phyloP scores from a whole-genome alignment of 2,797 vertebrate genomes.

The Aphelocoma californica region DNA sequence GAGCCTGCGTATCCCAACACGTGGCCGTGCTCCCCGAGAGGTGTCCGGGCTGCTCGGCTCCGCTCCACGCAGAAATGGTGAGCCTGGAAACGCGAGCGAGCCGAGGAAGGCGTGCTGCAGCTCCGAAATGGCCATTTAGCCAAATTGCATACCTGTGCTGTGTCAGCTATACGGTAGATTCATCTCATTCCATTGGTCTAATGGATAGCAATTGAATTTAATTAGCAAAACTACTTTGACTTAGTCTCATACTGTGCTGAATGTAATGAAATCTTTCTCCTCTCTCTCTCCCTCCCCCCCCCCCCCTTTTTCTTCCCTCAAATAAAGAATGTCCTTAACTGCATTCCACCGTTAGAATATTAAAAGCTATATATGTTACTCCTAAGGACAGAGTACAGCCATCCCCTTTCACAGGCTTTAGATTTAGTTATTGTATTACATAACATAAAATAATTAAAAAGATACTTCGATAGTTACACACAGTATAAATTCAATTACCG shows the following conservation, averaged over 20 bases:
- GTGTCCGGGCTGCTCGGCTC: slow-evolving; percentile 26
- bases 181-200: slow-evolving; percentile 93
- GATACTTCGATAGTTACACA: slow-evolving; percentile 79
- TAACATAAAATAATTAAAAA: slow-evolving; percentile 81
- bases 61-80: slow-evolving; percentile 31
- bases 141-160: slow-evolving; percentile 95
- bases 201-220: slow-evolving; percentile 98
- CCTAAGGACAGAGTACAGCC: slow-evolving; percentile 70
- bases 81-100: slow-evolving; percentile 76
- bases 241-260: slow-evolving; percentile 80
- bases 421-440: slow-evolving; percentile 77
- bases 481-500: slow-evolving; percentile 82
- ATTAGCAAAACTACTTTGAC: slow-evolving; percentile 94
- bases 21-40: slow-evolving; percentile 39
- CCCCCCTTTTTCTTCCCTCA: background rate
- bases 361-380: slow-evolving; percentile 74
- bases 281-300: background rate
- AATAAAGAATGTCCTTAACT: slow-evolving; percentile 77
- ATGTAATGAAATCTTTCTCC: slow-evolving; percentile 81
- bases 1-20: slow-evolving; percentile 2
- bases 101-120: slow-evolving; percentile 73
- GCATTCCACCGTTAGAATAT: slow-evolving; percentile 74
- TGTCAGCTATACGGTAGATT: slow-evolving; percentile 90
- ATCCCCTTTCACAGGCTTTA: slow-evolving; percentile 71
- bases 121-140: slow-evolving; percentile 85